These are phyloP conservation scores for Cataglyphis livida DNA, from an alignment of 2,888 invertebrate genomes.

Conservation along the genomic window DNA sequence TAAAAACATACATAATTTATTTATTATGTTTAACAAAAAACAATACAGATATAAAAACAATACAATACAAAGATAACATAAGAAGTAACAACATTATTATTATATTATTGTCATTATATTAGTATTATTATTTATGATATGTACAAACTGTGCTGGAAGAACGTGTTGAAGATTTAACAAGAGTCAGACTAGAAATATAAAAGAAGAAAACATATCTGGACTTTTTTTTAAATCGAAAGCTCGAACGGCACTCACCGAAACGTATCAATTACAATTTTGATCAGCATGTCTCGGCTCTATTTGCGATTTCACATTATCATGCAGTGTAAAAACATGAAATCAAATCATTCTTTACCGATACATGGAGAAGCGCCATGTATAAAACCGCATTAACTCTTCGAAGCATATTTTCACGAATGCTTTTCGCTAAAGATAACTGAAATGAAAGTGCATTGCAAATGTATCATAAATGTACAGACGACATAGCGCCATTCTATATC, in stretches of 20 bases:
- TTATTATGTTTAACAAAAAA: slow-evolving; percentile 43
- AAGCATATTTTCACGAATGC: slow-evolving; percentile 30
- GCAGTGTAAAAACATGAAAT: slow-evolving; percentile 9
- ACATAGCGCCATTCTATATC: not conserved
- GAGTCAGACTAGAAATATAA: slow-evolving; percentile 73
- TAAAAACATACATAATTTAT: slow-evolving; percentile 51
- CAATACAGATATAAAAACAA: slow-evolving; percentile 40
- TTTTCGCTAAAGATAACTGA: not conserved
- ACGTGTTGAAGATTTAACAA: slow-evolving; percentile 52
- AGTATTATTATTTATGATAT: slow-evolving; percentile 39
- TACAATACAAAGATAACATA: slow-evolving; percentile 37
- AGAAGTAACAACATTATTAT: slow-evolving; percentile 59
- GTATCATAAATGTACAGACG: no score
- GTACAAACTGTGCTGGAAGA: slow-evolving; percentile 50
- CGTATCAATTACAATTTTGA: slow-evolving; percentile 58
- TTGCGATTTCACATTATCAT: slow-evolving; percentile 2
- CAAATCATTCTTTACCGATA: slow-evolving; percentile 3
- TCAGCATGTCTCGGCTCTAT: not conserved
- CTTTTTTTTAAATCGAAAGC: not conserved
- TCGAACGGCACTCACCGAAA: slow-evolving; percentile 22
- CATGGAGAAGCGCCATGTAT: slow-evolving; percentile 33
- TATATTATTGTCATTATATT: no score
- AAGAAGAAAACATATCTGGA: slow-evolving; percentile 26
- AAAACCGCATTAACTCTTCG: slow-evolving; percentile 41
- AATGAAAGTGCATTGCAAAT: not conserved